A percentile compares a stretch with the other conserved stretches of the same genome.
These are phyloP conservation scores for Dicrostonyx torquatus DNA, from an alignment of 2,797 vertebrate genomes.

Conservation along the genomic window DNA sequence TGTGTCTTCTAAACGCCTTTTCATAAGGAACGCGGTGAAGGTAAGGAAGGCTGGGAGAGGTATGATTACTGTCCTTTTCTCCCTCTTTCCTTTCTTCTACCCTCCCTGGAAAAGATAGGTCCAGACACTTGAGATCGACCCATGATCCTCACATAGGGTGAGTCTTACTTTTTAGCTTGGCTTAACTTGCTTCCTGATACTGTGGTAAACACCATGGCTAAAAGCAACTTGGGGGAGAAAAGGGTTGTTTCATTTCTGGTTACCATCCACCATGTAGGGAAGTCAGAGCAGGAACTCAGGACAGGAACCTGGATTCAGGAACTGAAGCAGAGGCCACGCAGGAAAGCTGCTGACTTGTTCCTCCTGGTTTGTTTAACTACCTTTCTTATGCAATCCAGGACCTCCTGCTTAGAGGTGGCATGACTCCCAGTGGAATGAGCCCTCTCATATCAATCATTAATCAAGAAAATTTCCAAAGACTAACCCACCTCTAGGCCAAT, in stretches of 20 bases:
- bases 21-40: not conserved
- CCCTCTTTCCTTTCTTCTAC: too few species aligned
- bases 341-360: not conserved
- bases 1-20: constrained; percentile 16
- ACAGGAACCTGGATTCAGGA: not conserved
- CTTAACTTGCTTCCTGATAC: not conserved
- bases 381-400: not conserved
- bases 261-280: not conserved
- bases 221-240: not conserved
- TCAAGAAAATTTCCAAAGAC: not conserved
- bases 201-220: not conserved
- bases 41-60: too few species aligned
- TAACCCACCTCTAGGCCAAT: not conserved
- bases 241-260: not conserved
- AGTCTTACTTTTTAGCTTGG: not conserved
- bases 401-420: not conserved
- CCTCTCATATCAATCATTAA: not conserved
- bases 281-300: not conserved
- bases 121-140: not conserved
- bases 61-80: not conserved
- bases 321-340: not conserved
- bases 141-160: not conserved
- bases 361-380: not conserved
- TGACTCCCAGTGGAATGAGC: not conserved
- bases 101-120: not conserved